phyloP scores from a whole-genome alignment of 2,888 invertebrate genomes.

The Macrophya alboannulata region DNA sequence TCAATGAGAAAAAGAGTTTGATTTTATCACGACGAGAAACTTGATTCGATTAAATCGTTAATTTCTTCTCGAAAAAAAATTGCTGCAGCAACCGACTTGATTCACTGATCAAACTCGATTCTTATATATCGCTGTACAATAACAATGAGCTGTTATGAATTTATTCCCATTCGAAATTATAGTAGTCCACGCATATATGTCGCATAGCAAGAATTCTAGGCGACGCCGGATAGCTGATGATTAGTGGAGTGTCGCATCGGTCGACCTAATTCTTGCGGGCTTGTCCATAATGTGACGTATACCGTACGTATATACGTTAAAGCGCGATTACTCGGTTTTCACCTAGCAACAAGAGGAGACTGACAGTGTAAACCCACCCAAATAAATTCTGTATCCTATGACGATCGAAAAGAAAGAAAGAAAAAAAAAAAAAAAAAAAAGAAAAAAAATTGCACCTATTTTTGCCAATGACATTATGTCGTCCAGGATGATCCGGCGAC shows the following conservation, averaged over 20 bases:
- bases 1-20: slow-evolving; percentile 9
- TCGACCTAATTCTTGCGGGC: slow-evolving; percentile 44
- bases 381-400: too few species aligned
- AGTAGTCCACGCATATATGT: too few species aligned
- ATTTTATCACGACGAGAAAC: too few species aligned
- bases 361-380: too few species aligned
- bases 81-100: background rate
- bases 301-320: too few species aligned
- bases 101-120: background rate
- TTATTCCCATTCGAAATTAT: background rate
- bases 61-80: background rate
- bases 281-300: slow-evolving; percentile 36
- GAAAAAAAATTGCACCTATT: slow-evolving; percentile 20
- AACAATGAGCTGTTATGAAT: background rate
- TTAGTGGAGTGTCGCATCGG: slow-evolving; percentile 18
- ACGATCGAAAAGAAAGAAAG: too few species aligned
- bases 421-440: too few species aligned
- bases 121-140: background rate
- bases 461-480: slow-evolving; percentile 43
- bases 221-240: background rate
- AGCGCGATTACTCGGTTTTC: background rate
- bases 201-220: background rate
- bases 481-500: slow-evolving; percentile 22
- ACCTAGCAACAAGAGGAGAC: slow-evolving; percentile 24
- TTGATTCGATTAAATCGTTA: too few species aligned